Evolutionary conservation across 53 echinoderm and acorn worm genomes (phyloP).

Genomic region (Antedon mediterranea): DNA sequence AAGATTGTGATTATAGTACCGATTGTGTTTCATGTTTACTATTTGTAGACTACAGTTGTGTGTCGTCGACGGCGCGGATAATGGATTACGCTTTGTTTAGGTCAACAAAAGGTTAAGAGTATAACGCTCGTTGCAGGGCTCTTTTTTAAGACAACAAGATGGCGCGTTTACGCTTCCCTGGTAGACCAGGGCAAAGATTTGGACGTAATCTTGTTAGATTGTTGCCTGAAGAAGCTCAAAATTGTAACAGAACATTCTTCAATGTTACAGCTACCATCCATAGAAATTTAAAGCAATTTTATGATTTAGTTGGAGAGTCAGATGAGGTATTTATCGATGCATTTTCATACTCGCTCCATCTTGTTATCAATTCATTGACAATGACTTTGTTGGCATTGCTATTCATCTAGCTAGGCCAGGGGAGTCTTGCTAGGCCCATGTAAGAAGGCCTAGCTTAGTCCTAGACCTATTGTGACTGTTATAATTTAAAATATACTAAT

Average conservation of each 20-base stretch:
- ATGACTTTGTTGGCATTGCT: no score
- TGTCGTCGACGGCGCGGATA: neutral
- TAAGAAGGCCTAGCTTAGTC: no score
- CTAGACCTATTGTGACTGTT: no score
- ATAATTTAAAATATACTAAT: no score
- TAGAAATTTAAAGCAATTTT: conserved; percentile 80
- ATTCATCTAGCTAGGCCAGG: no score
- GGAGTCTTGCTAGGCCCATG: no score
- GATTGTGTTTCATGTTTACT: no score
- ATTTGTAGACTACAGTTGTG: no score
- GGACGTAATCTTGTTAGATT: conserved; percentile 79
- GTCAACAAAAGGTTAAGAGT: neutral
- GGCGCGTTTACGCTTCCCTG: conserved; percentile 92
- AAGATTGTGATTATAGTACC: no score
- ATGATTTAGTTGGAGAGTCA: conserved; percentile 83
- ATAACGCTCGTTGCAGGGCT: neutral
- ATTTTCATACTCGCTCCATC: no score
- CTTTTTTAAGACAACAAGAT: conserved; percentile 28
- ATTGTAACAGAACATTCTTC: conserved; percentile 47
- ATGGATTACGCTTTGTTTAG: neutral
- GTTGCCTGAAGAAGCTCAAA: conserved; percentile 69
- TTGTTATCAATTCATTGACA: no score
- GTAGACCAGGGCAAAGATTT: conserved; percentile 80
- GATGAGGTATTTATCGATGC: conserved; percentile 97
- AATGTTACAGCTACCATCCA: conserved; percentile 77